Base-by-base conservation (phyloP, 1,140 invertebrate species). In the Lordiphosa clarofinis region DNA sequence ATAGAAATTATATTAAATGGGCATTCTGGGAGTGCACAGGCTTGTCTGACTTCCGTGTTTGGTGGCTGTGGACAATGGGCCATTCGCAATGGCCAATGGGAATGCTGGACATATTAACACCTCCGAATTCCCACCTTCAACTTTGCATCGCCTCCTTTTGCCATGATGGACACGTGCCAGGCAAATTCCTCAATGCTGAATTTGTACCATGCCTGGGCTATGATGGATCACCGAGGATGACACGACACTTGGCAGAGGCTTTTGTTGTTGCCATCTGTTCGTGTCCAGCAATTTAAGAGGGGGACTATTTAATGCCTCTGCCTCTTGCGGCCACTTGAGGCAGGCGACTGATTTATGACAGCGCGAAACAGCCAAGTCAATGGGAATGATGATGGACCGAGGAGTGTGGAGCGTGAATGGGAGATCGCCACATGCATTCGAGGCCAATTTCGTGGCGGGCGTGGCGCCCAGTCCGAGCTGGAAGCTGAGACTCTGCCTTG, bases 1-100 rank as follows among this genome's bases (percentile, higher is more conserved):
- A 82, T 76, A 82, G 76, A 82, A 81, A 81, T 81, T 81, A 82
- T 81, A 82, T 82, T 70, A 81, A 81, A 81, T 81, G 72, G 76
- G 71, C 67, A 82, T 75, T 81, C 72, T 59, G 71, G 76, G 71
- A 81, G 72, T 81, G 67, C 73, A 58, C 54, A 67, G 38, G 64
- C 59, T 61, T 63, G 38, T 4, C 7, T 46, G 59, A 84, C 76
- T 82, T 78, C 74, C 73, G 73, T 76, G 73, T 76, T 76, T 76
- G 73, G 66, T 55, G 47, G 48, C 50, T 43, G 36, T 39, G 59
- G 56, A 81, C 76, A 81, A 81, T 81, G 78, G 76, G 61, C 76
- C 56, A 82, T 81, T 81, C 53, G 39, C 10, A 31, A 38, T 46
- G 12, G 39, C 3, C 3, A 46, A 4, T 13, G 36, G 40, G 46